Percentiles rank a stretch among this genome's conserved stretches.
Evolutionary conservation across 2,113 vertebrate species (phyloP).

Genomic region (Chrysochloris asiatica): DNA sequence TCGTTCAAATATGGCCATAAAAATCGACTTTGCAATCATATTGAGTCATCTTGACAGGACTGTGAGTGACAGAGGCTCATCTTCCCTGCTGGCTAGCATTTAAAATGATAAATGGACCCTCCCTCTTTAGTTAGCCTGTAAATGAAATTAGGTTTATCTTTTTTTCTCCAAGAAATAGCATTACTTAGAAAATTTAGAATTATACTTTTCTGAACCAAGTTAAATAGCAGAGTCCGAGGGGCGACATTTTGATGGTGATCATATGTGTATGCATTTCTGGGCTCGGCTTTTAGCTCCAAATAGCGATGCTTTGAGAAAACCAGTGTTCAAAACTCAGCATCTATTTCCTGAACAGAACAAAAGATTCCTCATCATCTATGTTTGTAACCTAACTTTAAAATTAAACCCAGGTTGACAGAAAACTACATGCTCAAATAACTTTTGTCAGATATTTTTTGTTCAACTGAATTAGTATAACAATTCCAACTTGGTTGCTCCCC

Average conservation of each 20-base stretch:
- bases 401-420: neutral
- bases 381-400: conserved; percentile 35
- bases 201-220: conserved; percentile 67
- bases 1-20: conserved; percentile 71
- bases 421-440: neutral
- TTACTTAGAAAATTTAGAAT: conserved; percentile 75
- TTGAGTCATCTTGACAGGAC: conserved; percentile 71
- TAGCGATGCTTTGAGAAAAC: conserved; percentile 57
- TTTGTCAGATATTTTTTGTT: neutral
- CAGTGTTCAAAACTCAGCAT: conserved; percentile 34
- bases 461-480: neutral
- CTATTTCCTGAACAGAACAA: conserved; percentile 46
- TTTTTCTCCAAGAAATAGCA: conserved; percentile 72
- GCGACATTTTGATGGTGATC: conserved; percentile 69
- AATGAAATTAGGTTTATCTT: conserved; percentile 78
- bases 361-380: conserved; percentile 10
- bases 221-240: conserved; percentile 61
- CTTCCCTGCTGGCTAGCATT: conserved; percentile 69
- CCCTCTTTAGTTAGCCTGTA: conserved; percentile 73
- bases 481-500: too few species aligned
- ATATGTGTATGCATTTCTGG: neutral
- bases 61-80: conserved; percentile 76
- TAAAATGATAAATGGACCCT: conserved; percentile 75
- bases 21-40: conserved; percentile 75
- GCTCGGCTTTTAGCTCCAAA: conserved; percentile 53